Conservation (phyloP, 2,888 invertebrate species). For the Xestia sexstrigata region DNA sequence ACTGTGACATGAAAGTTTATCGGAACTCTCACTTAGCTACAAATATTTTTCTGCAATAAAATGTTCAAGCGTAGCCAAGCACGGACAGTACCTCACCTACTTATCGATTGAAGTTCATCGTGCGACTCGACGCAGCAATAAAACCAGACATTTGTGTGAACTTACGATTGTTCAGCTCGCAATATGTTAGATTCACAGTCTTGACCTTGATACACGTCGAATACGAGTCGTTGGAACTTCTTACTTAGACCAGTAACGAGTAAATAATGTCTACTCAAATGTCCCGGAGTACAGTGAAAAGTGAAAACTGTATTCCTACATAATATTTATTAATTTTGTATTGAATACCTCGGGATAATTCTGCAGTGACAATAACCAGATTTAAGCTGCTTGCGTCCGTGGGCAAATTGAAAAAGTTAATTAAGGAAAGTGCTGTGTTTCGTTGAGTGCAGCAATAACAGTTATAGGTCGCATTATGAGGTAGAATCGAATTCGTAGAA, state of each 20-base stretch:
- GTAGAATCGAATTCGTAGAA: slow-evolving; percentile 6
- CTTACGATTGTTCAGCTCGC: slow-evolving; percentile 45
- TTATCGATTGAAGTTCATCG: slow-evolving; percentile 64
- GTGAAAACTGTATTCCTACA: neutral
- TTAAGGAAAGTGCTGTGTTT: slow-evolving; percentile 7
- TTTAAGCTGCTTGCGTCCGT: neutral
- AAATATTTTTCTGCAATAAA: slow-evolving; percentile 44
- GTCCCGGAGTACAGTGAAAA: neutral
- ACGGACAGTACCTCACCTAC: slow-evolving; percentile 57
- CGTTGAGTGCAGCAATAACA: slow-evolving; percentile 21
- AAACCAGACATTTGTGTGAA: slow-evolving; percentile 55
- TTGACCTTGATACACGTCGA: slow-evolving; percentile 58
- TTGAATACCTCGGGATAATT: neutral
- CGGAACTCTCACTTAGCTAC: slow-evolving; percentile 11
- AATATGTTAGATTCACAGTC: slow-evolving; percentile 61
- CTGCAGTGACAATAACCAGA: neutral
- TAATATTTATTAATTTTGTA: slow-evolving; percentile 1
- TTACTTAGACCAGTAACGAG: slow-evolving; percentile 1
- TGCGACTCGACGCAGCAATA: slow-evolving; percentile 51
- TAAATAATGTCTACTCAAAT: slow-evolving; percentile 8
- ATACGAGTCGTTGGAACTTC: slow-evolving; percentile 16
- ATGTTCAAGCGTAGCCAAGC: slow-evolving; percentile 43
- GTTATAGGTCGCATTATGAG: slow-evolving; percentile 9
- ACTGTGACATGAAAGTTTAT: slow-evolving; percentile 25
- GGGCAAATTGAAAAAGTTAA: slow-evolving; percentile 15